Percentiles rank a stretch among this genome's conserved stretches.
Evolutionary conservation across 2,888 invertebrate species (phyloP).

Genomic region (Sphinx pinastri): DNA sequence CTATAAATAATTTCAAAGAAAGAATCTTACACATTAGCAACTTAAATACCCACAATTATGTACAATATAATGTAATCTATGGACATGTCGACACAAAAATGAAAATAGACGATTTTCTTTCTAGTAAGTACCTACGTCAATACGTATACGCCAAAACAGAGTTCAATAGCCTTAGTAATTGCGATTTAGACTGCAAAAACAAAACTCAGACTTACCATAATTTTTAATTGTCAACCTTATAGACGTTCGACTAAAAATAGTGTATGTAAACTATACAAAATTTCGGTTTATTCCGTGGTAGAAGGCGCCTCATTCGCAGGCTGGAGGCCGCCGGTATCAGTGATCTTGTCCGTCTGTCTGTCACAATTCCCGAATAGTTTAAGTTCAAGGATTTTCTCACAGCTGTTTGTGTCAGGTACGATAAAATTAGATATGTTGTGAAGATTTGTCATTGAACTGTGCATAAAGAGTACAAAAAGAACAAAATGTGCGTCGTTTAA

Average conservation of each 20-base stretch:
- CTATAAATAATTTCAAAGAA: background rate
- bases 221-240: conserved; percentile 57
- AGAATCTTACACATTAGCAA: background rate
- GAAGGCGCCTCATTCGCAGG: conserved; percentile 61
- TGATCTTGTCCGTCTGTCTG: conserved; percentile 44
- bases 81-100: conserved; percentile 5
- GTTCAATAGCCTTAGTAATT: conserved; percentile 46
- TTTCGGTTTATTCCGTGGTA: conserved; percentile 59
- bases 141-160: conserved; percentile 30
- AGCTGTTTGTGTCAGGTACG: conserved; percentile 63
- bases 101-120: conserved; percentile 27
- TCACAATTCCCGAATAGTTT: conserved; percentile 49
- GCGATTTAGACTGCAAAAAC: conserved; percentile 27
- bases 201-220: conserved; percentile 37
- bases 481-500: conserved; percentile 13
- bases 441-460: conserved; percentile 32
- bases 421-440: conserved; percentile 30
- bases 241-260: conserved; percentile 66
- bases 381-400: conserved; percentile 69
- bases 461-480: background rate
- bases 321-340: conserved; percentile 60
- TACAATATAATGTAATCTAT: background rate
- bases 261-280: conserved; percentile 68
- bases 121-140: conserved; percentile 1
- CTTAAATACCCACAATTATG: background rate